Base-by-base conservation (phyloP, 2,888 invertebrate genomes). In the Drosophila subquinaria region DNA sequence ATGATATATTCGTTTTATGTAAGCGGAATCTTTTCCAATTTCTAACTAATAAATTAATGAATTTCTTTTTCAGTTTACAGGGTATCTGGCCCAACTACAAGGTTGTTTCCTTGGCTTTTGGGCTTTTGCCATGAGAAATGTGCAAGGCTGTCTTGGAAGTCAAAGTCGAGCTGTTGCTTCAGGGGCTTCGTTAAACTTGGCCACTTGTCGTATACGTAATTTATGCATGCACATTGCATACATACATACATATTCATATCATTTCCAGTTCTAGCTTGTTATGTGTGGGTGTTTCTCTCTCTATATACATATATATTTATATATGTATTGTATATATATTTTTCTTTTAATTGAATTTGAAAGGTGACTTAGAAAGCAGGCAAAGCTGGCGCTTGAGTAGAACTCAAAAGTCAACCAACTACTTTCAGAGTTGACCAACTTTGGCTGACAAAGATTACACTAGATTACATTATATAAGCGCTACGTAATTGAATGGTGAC, bases 391-490 rank as follows among this genome's bases (percentile, higher is more conserved):
- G 59, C 63, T 71, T 56, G 68, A 76, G 77, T 71, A 81, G 83
- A 87, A 78, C 72, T 55, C 70, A 76, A 79, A 79, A 89, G 77
- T 71, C 61, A 79, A 72, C 88, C 86, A 85, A 85, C 84, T 88
- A 85, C 84, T 85, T 85, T 85, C 84, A 75, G 88, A 85, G 83
- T 85, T 85, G 84, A 88, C 84, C 84, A 85, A 85, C 84, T 85
- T 89, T 79, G 81, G 56, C 43, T 30, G 65, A 63, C 61, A 69
- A 69, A 80, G 77, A 73, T 81, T 81, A 78, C 79, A 81, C 79
- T 76, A 76, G 77, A 80, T 76, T 80, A 80, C 77, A 80, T 77
- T 77, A 77, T 77, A 77, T 77, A 77, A 77, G 76, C 76, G 57
- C 72, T 71, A 76, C 81, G 77, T 80, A 77, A 81, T 79, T 81